Evolutionary conservation across 2,113 vertebrate species (phyloP).

Genomic region (Prionailurus viverrinus): DNA sequence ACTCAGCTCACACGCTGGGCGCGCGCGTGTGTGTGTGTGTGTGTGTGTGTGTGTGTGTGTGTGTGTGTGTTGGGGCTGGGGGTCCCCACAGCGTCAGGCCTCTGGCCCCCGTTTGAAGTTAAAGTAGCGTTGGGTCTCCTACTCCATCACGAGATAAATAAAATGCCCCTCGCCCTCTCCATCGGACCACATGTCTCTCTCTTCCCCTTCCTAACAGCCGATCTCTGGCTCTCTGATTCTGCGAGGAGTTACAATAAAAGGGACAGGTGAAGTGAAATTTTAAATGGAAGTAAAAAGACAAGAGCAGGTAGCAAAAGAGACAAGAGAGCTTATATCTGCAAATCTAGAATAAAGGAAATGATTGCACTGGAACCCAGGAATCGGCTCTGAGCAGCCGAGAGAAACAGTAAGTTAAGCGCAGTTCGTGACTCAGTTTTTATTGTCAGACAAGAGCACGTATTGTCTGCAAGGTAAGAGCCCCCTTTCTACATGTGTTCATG

Average conservation of each 20-base stretch:
- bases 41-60: too few species aligned
- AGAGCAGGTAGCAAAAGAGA: too few species aligned
- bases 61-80: not conserved
- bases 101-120: not conserved
- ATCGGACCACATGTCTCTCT: rapidly evolving
- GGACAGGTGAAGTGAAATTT: not conserved
- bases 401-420: rapidly evolving
- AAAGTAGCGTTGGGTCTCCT: not conserved
- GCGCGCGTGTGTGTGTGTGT: too few species aligned
- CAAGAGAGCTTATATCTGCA: not conserved
- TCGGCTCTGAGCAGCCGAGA: not conserved
- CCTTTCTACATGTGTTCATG: not conserved
- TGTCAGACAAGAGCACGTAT: rapidly evolving
- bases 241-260: not conserved
- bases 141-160: rapidly evolving
- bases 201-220: not conserved
- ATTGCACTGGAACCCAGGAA: not conserved
- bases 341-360: not conserved
- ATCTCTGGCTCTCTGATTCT: not conserved
- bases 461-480: not conserved
- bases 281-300: not conserved
- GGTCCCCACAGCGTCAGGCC: rapidly evolving
- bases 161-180: rapidly evolving
- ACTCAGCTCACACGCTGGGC: rapidly evolving
- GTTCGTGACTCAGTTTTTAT: rapidly evolving